A percentile compares a stretch with the other conserved stretches of the same genome.
Evolutionary conservation across 2,113 vertebrate species (phyloP).

Genomic region (Scopus umbretta): DNA sequence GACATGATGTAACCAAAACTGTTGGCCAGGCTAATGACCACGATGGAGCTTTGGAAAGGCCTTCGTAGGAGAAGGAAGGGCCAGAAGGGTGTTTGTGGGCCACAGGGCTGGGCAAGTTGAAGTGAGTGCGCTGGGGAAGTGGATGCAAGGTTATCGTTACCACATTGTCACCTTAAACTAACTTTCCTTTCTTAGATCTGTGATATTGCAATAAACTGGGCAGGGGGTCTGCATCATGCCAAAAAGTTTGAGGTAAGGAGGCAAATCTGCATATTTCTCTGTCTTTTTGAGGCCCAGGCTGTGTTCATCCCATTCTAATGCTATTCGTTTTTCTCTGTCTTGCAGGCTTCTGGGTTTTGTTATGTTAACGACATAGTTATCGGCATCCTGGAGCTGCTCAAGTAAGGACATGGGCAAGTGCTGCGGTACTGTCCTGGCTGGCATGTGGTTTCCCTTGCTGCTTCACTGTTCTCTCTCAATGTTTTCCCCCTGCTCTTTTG

Average conservation of each 20-base stretch:
- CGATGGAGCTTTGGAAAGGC: neutral
- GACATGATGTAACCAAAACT: neutral
- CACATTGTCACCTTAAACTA: neutral
- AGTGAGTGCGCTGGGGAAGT: neutral
- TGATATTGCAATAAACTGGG: slow-evolving; percentile 99
- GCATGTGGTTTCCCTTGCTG: neutral
- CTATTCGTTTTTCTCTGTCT: neutral
- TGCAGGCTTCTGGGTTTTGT: slow-evolving; percentile 95
- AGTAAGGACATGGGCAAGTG: slow-evolving; percentile 74
- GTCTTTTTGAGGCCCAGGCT: neutral
- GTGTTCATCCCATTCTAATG: neutral
- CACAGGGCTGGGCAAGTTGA: neutral
- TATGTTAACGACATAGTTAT: slow-evolving; percentile 99
- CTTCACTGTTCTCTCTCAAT: neutral
- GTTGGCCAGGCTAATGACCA: neutral
- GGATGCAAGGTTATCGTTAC: neutral
- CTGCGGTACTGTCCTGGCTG: neutral
- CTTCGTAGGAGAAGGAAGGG: neutral
- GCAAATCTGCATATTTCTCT: neutral
- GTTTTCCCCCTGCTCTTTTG: fast-evolving
- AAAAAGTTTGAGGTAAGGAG: slow-evolving; percentile 95
- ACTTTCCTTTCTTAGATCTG: slow-evolving; percentile 80
- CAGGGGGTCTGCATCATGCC: slow-evolving; percentile 95
- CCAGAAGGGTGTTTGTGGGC: neutral
- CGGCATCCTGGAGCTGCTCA: slow-evolving; percentile 95